Base-by-base conservation (phyloP, 1,140 invertebrate species). In the Anthonomus grandis region DNA sequence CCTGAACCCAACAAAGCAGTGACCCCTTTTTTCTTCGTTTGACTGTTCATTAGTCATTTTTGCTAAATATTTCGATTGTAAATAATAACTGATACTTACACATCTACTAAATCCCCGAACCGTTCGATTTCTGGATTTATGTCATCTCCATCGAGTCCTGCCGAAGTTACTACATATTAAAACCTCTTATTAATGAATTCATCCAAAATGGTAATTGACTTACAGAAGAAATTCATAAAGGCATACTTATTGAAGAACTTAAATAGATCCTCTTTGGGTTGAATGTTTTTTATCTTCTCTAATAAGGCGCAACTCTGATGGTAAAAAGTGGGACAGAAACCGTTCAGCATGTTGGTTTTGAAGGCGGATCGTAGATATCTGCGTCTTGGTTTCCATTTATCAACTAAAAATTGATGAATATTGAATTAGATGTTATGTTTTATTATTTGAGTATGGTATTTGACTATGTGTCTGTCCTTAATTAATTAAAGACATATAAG, bases 181-280 rank as follows among this genome's bases (percentile, higher is more conserved):
- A 31, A 31, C n/a, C 6, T 31, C n/a, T 31, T 31, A 31, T 31
- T 31, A 31, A n/a, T 31, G 6, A n/a, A n/a, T n/a, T n/a, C n/a
- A n/a, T n/a, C n/a, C n/a, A n/a, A 31, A 31, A 6, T 6, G 6
- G n/a, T 8, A 31, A 31, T 8, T 8, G 6, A 12, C 45, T 47
- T 47, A 47, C 45, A 31, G 24, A 47, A 47, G 34, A 47, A 47
- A 31, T 21, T 27, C 23, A 3, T 27, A 27, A 47, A 47, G 2
- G 45, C 8, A 6, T 47, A 21, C 13, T n/a, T 31, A 18, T 47
- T 47, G 17, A 47, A 47, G 17, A 47, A 47, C n/a, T 31, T 47
- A 47, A 13, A 47, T 6, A 19, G 24, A 47, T 47, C 45, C 5
- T 47, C 45, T 1, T 31, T 21, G 9, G 45, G 23, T 0, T 13